Percentiles rank a stretch among this genome's conserved stretches.
Conservation (phyloP, 2,113 vertebrate genomes). For the Gobiocypris rarus region DNA sequence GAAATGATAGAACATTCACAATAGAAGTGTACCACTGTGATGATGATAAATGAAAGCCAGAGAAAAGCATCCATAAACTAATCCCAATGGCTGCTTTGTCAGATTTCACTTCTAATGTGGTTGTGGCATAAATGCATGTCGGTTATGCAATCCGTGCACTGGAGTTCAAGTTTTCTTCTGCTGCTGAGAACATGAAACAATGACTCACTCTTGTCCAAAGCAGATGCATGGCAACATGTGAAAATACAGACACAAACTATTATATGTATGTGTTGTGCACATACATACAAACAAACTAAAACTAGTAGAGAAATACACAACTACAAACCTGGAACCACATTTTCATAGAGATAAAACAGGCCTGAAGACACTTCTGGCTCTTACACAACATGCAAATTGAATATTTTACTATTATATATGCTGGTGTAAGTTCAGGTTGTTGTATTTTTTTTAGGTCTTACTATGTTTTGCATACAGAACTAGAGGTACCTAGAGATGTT, state of each 20-base stretch:
- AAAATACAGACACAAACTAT: background rate
- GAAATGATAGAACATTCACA: too few species aligned
- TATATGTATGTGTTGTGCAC: background rate
- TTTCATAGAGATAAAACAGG: background rate
- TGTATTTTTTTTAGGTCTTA: too few species aligned
- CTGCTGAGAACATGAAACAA: too few species aligned
- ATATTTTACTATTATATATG: constrained; percentile 1
- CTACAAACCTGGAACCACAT: background rate
- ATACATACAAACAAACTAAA: background rate
- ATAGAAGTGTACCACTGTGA: too few species aligned
- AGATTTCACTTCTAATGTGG: too few species aligned
- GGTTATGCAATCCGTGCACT: too few species aligned
- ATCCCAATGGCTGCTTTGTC: too few species aligned
- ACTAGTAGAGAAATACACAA: background rate
- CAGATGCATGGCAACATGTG: background rate
- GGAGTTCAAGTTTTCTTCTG: too few species aligned
- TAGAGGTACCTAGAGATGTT: background rate
- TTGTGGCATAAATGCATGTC: too few species aligned
- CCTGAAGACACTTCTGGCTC: background rate
- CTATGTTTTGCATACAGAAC: constrained; percentile 19
- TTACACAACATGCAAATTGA: background rate
- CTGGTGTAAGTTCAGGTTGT: background rate
- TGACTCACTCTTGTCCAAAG: constrained; percentile 9
- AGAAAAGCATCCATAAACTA: too few species aligned
- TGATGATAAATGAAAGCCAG: too few species aligned